These are phyloP conservation scores for Chunga burmeisteri DNA, from an alignment of 2,113 vertebrate genomes.

Conservation along the genomic window DNA sequence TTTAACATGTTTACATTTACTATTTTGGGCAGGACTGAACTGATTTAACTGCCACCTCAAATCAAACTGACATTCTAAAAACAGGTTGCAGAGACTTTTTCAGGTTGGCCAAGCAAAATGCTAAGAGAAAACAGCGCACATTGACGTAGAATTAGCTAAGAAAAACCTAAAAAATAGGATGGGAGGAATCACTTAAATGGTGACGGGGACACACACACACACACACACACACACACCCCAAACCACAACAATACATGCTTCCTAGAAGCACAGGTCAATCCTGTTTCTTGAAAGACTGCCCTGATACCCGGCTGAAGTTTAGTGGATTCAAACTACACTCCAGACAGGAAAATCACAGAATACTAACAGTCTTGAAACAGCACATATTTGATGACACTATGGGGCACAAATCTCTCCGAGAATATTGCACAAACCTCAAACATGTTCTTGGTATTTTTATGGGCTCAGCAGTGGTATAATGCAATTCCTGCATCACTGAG, in stretches of 20 bases:
- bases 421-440: not conserved
- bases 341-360: not conserved
- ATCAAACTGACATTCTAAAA: conserved; percentile 39
- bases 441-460: not conserved
- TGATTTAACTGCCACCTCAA: conserved; percentile 12
- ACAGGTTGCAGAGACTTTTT: not conserved
- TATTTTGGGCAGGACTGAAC: conserved; percentile 7
- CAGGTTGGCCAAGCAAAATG: not conserved
- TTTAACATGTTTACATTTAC: not conserved
- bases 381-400: not conserved
- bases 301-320: not conserved
- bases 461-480: not conserved
- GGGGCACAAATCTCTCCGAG: not conserved
- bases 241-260: not conserved
- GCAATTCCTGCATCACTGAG: not conserved
- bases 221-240: too few species aligned
- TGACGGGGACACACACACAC: too few species aligned
- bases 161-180: not conserved
- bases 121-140: not conserved
- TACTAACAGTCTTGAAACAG: not conserved
- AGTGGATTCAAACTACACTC: not conserved
- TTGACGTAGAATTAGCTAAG: not conserved
- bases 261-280: not conserved
- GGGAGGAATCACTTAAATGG: not conserved
- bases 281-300: not conserved